Percentiles rank a stretch among this genome's conserved stretches.
Evolutionary conservation across 1,140 invertebrate species (phyloP).

Genomic region (Antheraea pernyi): DNA sequence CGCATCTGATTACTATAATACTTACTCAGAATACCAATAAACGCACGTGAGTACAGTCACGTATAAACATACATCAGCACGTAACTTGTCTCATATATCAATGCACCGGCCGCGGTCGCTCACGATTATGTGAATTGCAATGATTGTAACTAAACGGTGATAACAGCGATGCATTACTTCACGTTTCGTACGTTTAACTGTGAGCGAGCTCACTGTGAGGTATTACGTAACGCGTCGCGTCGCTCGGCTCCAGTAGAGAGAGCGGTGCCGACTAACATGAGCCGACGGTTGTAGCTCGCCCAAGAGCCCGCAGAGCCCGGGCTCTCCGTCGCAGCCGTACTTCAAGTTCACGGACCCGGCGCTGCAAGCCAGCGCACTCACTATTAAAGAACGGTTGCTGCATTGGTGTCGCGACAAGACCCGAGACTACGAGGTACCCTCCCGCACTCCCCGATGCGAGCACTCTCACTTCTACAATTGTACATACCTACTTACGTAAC

Average conservation of each 20-base stretch:
- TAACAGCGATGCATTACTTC: neutral
- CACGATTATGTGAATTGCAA: neutral
- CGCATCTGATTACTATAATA: constrained; percentile 17
- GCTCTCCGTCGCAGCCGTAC: constrained; percentile 81
- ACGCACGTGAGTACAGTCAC: neutral
- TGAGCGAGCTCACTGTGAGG: neutral
- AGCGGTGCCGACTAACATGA: constrained; percentile 36
- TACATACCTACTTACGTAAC: neutral
- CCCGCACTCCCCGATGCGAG: constrained; percentile 34
- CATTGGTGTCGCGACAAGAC: constrained; percentile 98
- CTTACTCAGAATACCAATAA: neutral
- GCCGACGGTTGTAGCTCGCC: constrained; percentile 81
- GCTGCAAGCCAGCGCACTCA: constrained; percentile 91
- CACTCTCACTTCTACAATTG: neutral
- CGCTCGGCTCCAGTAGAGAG: no score
- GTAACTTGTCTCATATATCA: neutral
- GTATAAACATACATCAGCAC: neutral
- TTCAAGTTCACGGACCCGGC: constrained; percentile 94
- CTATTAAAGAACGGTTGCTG: constrained; percentile 97
- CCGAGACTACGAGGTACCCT: constrained; percentile 94
- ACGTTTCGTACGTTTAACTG: neutral
- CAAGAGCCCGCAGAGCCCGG: constrained; percentile 81
- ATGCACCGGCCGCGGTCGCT: neutral
- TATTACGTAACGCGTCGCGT: no score
- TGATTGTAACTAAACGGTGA: neutral